Evolutionary conservation across 2,888 invertebrate species (phyloP).

Genomic region (Trilocha varians): DNA sequence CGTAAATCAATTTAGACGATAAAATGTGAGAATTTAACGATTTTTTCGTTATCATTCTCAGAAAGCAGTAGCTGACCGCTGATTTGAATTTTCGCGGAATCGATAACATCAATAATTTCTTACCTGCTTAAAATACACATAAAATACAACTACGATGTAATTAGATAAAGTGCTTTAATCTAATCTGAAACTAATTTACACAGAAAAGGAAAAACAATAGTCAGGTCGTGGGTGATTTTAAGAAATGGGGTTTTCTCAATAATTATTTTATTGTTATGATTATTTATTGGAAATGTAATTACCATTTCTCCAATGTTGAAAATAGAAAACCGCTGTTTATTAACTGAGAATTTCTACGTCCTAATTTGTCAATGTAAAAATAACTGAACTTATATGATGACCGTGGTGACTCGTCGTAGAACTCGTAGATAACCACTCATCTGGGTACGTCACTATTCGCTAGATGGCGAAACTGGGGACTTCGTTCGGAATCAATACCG

Average conservation of each 20-base stretch:
- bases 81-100: conserved; percentile 26
- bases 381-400: too few relatives aligned
- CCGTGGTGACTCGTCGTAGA: too few relatives aligned
- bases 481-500: too few relatives aligned
- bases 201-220: conserved; percentile 18
- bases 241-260: conserved; percentile 12
- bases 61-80: conserved; percentile 21
- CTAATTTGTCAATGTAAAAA: too few relatives aligned
- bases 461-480: too few relatives aligned
- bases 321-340: too few relatives aligned
- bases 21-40: conserved; percentile 10
- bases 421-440: too few relatives aligned
- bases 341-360: too few relatives aligned
- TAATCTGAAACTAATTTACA: conserved; percentile 23
- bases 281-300: too few relatives aligned
- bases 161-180: conserved; percentile 18
- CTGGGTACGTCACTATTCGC: too few relatives aligned
- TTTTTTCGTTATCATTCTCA: conserved; percentile 27
- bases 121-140: conserved; percentile 2
- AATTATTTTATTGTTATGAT: too few relatives aligned
- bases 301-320: too few relatives aligned
- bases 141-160: conserved; percentile 14
- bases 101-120: conserved; percentile 17
- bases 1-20: conserved; percentile 9
- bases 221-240: conserved; percentile 9